Evolutionary conservation across 2,113 vertebrate species (phyloP).

Genomic region (Aphyosemion australe): DNA sequence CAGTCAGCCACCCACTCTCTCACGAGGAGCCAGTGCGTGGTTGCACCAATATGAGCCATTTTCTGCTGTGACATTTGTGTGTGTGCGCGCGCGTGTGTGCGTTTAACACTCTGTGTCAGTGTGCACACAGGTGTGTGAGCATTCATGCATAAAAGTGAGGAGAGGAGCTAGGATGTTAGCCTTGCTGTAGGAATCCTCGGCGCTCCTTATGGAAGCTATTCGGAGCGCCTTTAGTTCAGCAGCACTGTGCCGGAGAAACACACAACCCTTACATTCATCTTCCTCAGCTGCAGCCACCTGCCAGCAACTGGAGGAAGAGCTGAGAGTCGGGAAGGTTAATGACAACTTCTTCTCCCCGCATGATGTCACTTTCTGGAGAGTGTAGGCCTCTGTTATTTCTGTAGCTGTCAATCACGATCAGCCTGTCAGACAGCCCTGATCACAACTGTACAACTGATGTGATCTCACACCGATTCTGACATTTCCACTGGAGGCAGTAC

Average conservation of each 20-base stretch:
- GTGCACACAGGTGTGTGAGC: slow-evolving; percentile 8
- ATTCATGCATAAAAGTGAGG: slow-evolving; percentile 8
- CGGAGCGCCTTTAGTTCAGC: slow-evolving; percentile 42
- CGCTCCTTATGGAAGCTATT: slow-evolving; percentile 23
- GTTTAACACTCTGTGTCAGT: neutral
- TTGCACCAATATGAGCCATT: slow-evolving; percentile 26
- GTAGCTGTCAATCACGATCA: slow-evolving; percentile 21
- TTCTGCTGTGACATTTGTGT: slow-evolving; percentile 35
- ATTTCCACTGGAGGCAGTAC: slow-evolving; percentile 3
- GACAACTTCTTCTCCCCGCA: slow-evolving; percentile 20
- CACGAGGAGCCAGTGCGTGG: slow-evolving; percentile 37
- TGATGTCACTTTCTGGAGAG: slow-evolving; percentile 15
- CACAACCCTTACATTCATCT: slow-evolving; percentile 52
- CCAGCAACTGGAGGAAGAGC: slow-evolving; percentile 36
- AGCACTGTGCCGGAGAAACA: slow-evolving; percentile 43
- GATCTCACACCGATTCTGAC: slow-evolving; percentile 5
- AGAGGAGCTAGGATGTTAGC: slow-evolving; percentile 48
- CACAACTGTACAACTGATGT: slow-evolving; percentile 17
- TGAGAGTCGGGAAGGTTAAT: slow-evolving; percentile 44
- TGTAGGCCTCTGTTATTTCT: slow-evolving; percentile 14
- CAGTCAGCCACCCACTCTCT: slow-evolving; percentile 58
- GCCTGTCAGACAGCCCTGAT: slow-evolving; percentile 17
- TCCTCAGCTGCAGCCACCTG: slow-evolving; percentile 47
- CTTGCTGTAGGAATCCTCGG: slow-evolving; percentile 40
- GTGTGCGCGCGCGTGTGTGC: slow-evolving; percentile 1